Conservation (phyloP, 53 echinoderm and acorn worm species). For the Actinopyga echinites region DNA sequence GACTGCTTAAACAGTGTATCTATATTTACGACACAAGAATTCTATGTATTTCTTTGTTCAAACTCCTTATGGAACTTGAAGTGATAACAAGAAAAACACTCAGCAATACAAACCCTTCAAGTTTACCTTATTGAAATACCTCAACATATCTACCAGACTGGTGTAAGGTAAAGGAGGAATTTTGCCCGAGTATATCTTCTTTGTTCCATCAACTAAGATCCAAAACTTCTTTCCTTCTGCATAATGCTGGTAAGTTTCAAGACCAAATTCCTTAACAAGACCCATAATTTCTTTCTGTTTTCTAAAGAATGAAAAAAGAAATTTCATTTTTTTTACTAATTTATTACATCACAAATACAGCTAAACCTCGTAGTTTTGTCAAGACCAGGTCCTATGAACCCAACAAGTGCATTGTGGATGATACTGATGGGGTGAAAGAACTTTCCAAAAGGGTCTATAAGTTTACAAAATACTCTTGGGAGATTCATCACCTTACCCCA, state of each 20-base stretch:
- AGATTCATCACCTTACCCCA: no score
- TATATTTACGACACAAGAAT: no score
- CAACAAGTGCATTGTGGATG: no score
- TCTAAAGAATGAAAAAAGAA: constrained; percentile 34
- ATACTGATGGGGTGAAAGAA: no score
- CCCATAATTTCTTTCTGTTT: constrained; percentile 70
- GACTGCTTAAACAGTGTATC: no score
- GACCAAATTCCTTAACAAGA: constrained; percentile 70
- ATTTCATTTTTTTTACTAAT: neutral
- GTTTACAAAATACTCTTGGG: no score
- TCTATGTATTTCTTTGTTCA: no score
- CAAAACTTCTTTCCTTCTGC: constrained; percentile 74
- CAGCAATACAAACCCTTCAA: no score
- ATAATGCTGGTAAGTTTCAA: constrained; percentile 71
- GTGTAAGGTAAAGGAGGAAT: constrained; percentile 87
- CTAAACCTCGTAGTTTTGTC: neutral
- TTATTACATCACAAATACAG: neutral
- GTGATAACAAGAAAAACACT: no score
- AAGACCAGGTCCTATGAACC: no score
- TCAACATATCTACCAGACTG: constrained; percentile 67
- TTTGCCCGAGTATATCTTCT: constrained; percentile 71
- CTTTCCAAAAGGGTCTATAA: no score
- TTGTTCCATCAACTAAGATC: constrained; percentile 75
- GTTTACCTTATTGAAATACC: constrained; percentile 86
- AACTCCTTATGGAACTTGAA: no score